Evolutionary conservation across 2,113 vertebrate genomes (phyloP), one percentile per base, ranked within the genome.

Genomic region (Perca schrenkii): DNA sequence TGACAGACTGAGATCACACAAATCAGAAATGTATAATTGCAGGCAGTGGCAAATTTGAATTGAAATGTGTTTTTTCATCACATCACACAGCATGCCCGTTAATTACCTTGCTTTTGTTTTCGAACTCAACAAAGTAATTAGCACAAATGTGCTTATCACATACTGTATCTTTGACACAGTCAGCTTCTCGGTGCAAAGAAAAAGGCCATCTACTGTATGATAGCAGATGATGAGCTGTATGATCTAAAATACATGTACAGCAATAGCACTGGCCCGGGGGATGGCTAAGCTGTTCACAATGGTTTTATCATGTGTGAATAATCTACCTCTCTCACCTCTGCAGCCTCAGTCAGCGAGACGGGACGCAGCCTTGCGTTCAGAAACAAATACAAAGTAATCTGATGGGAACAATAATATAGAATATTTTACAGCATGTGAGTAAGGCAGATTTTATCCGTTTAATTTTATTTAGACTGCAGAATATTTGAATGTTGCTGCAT

Each of bases 321-420:
- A 71, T 79, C 60, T 62, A 28, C 76, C 28, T 69, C 61, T 67
- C 43, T 69, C 40, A 61, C 56, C 54, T 31, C 50, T 54, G 34
- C 43, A 52, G 46, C 56, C 31, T 15, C 56, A 28, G 76, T 61
- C 76, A 78, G 65, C 64, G 69, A 19, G 46, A 40, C 25, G 13
- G 25, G 25, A 67, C 57, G 49, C 36, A 31, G 74, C 50, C 2
- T 4, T 47, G 40, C 75, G 22, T 5, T 14, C 16, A 25, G 25
- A 61, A 67, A 13, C 43, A 50, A 67, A 57, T 14, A 31, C 61
- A 47, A 46, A 1, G 16, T 36, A 25, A 69, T 69, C 46, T 25
- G n/a, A 70, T 19, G 46, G 28, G 53, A 64, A 13, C 25, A 50
- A 65, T 43, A 8, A 64, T 16, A 22, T 53, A 3, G 47, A 21